Base-by-base conservation (phyloP, 2,797 vertebrate species). In the Lerista edwardsae region DNA sequence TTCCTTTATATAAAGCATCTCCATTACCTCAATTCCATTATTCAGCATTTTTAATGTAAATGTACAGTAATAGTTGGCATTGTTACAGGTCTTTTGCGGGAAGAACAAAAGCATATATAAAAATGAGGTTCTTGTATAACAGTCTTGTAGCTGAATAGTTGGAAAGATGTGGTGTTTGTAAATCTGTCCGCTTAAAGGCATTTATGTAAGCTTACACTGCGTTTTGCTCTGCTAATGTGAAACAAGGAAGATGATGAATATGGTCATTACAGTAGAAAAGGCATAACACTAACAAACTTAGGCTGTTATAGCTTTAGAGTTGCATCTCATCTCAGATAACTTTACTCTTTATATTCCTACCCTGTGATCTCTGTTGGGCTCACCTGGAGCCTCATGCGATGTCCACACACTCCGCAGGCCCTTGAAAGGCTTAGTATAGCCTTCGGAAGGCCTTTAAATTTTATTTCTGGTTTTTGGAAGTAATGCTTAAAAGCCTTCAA, bases 1-100 rank as follows among this genome's bases (percentile, higher is more conserved):
- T 75, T 86, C 77, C 78, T 57, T 62, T 84, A 34, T 2, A 1
- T 78, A 79, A 83, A 89, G 1, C 2, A 29, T 41, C 78, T 84
- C 47, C 34, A 3, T 6, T 77, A 1, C 77, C 3, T 84, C 84
- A 64, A 34, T 91, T 88, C 64, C 69, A 84, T 86, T 90, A 88
- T 80, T 88, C 11, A 86, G 5, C 27, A 81, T 88, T 82, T 84
- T 77, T 73, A 87, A 68, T 74, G 10, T 88, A 89, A 77, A 51
- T 88, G 79, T 86, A 65, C 36, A 55, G 59, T 81, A 91, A 47
- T 64, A 83, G 41, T 55, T 59, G 41, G 71, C 77, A 11, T 83
- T 87, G 82, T 57, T 74, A 14, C 39, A 76, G 79, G 29, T 62
- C 55, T 90, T 44, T 72, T 79, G 44, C 80, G 27, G 87, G 31